Base-by-base conservation (phyloP, 1,140 invertebrate genomes). In the Magallana gigas region DNA sequence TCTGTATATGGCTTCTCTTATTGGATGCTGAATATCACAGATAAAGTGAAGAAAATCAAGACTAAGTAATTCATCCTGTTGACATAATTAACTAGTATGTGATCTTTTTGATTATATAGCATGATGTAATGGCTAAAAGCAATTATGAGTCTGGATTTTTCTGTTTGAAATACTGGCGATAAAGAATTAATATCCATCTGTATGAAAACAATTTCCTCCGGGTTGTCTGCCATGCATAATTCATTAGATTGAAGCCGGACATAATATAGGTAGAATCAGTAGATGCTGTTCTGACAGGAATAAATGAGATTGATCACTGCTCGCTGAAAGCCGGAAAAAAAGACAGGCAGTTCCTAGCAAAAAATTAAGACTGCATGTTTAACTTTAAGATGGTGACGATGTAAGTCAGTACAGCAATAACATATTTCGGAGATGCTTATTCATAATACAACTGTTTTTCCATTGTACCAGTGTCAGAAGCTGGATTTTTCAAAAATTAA, bases 131-230 rank as follows among this genome's bases (percentile, higher is more conserved):
- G 68, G 68, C 68, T 11, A 76, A 76, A 76, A 11, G 68, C 68
- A 76, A 48, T 76, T 76, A 76, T 62, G 60, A 16, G 60, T 62
- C 11, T 76, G 36, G 8, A 8, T 23, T 12, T 76, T 29, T 29
- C 23, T 76, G 68, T 76, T 29, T 29, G 36, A 48, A 48, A 48
- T 48, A 5, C 36, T 48, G 68, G 11, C 36, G 23, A 76, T 18
- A 76, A 76, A 76, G 68, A 29, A 29, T 76, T 76, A 76, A 76
- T 76, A 76, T 76, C 68, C 68, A 76, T 23, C 18, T 76, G 12
- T 76, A 76, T 29, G 23, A 36, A 36, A 76, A 76, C 23, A 76
- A 76, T 76, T 76, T 76, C 68, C 68, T 76, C 18, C 29, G 23
- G 23, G 23, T 12, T 29, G 18, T 8, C 68, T 12, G 68, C 1